Percentiles rank a stretch among this genome's conserved stretches.
These are phyloP conservation scores for Mythimna impura DNA, from an alignment of 2,888 invertebrate genomes.

Conservation along the genomic window DNA sequence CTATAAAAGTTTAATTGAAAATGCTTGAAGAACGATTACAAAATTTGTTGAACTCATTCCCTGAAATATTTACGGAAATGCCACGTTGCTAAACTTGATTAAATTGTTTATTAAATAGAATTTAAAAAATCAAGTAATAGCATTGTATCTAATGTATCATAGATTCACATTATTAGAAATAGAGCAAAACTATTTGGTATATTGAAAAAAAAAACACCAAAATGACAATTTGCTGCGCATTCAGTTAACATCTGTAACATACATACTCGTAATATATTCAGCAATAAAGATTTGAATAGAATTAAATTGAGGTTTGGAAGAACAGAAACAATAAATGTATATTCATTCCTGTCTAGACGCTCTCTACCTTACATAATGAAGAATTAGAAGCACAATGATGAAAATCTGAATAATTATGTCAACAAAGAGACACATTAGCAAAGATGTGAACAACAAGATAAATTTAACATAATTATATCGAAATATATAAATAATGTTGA, in stretches of 20 bases:
- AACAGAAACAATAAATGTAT: slow-evolving; percentile 7
- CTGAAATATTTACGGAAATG: not conserved
- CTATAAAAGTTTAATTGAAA: slow-evolving; percentile 16
- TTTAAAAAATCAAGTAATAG: too few species aligned
- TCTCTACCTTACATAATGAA: slow-evolving; percentile 26
- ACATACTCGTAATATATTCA: too few species aligned
- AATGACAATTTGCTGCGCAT: not conserved
- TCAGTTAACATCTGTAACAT: too few species aligned
- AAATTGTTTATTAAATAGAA: not conserved
- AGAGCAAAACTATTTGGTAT: not conserved
- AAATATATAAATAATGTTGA: too few species aligned
- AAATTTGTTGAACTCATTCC: slow-evolving; percentile 1
- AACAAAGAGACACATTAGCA: not conserved
- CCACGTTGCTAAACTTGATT: not conserved
- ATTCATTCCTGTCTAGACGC: slow-evolving; percentile 28
- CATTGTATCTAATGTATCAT: not conserved
- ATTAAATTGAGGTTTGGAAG: not conserved
- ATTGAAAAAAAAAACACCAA: not conserved
- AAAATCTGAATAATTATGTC: slow-evolving; percentile 11
- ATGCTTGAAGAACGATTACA: not conserved
- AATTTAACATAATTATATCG: not conserved
- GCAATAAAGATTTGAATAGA: too few species aligned
- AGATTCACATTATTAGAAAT: not conserved
- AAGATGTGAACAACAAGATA: not conserved
- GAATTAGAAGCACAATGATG: not conserved